Conservation (phyloP, 2,888 invertebrate species). For the Oxystoma pomonae region DNA sequence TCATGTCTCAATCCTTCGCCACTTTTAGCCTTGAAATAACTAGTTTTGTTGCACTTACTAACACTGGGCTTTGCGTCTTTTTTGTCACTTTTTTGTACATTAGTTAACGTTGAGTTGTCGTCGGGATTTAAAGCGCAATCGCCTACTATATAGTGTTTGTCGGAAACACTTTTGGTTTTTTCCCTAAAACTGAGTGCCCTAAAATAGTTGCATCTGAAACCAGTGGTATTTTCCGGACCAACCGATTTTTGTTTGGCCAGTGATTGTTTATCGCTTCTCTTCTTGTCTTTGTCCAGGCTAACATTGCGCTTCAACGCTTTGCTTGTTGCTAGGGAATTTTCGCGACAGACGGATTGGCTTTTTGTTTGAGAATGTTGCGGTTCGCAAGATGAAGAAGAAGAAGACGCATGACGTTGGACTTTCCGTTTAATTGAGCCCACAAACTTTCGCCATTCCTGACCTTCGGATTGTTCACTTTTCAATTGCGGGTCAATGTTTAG, state of each 20-base stretch:
- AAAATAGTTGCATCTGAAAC: slow-evolving; percentile 30
- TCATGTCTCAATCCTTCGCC: slow-evolving; percentile 49
- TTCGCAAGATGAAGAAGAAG: slow-evolving; percentile 25
- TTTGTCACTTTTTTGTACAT: slow-evolving; percentile 45
- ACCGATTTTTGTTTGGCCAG: slow-evolving; percentile 43
- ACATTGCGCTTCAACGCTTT: slow-evolving; percentile 37
- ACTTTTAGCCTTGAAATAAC: slow-evolving; percentile 27
- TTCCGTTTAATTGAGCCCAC: slow-evolving; percentile 48
- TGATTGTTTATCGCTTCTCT: slow-evolving; percentile 42
- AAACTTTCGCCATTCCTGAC: slow-evolving; percentile 47
- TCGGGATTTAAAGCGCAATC: too few species aligned
- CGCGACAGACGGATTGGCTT: slow-evolving; percentile 39
- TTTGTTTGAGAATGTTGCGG: slow-evolving; percentile 28
- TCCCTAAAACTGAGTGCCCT: slow-evolving; percentile 41
- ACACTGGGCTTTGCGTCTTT: slow-evolving; percentile 36
- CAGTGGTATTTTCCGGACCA: slow-evolving; percentile 34
- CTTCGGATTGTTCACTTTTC: slow-evolving; percentile 16
- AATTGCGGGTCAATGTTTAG: slow-evolving; percentile 40
- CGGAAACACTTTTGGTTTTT: slow-evolving; percentile 39
- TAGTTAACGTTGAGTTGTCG: slow-evolving; percentile 32
- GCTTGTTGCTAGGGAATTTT: slow-evolving; percentile 48
- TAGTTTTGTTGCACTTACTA: slow-evolving; percentile 38
- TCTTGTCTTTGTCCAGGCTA: slow-evolving; percentile 30
- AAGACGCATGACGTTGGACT: slow-evolving; percentile 46
- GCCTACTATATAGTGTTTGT: too few species aligned